phyloP scores from a whole-genome alignment of 2,113 vertebrate genomes.

The Orthonyx spaldingii region DNA sequence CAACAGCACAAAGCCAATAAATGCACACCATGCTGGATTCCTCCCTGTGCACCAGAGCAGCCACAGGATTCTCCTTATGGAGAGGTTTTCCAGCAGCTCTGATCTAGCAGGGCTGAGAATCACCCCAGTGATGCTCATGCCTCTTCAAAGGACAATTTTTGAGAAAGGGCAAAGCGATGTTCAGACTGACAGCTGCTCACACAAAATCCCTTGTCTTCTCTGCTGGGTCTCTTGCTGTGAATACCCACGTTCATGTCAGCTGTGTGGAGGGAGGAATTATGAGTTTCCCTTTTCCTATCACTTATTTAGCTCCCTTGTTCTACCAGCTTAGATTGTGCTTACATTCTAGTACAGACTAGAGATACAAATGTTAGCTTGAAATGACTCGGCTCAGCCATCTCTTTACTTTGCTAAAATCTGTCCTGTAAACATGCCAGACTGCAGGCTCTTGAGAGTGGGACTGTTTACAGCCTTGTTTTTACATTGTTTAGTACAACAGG shows the following conservation, averaged over 20 bases:
- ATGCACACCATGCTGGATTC: accelerated
- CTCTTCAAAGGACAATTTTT: background rate
- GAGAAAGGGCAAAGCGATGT: background rate
- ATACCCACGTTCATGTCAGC: background rate
- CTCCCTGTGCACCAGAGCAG: background rate
- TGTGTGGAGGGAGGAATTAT: background rate
- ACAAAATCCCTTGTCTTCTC: background rate
- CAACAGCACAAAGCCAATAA: background rate
- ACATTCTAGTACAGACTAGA: accelerated
- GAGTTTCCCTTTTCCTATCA: background rate
- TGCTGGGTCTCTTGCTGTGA: background rate
- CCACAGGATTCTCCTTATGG: background rate
- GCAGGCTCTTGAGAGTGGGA: background rate
- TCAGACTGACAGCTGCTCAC: background rate
- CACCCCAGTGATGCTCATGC: accelerated
- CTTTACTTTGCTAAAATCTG: background rate
- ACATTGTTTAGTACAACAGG: background rate
- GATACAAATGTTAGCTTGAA: background rate
- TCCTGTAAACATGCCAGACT: background rate
- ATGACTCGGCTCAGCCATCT: background rate
- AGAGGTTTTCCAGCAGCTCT: background rate
- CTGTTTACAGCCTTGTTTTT: conserved; percentile 9
- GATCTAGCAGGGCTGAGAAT: background rate
- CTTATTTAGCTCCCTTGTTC: background rate
- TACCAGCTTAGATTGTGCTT: background rate